Conservation (phyloP, 2,888 invertebrate genomes). For the Leptinotarsa haldemani region DNA sequence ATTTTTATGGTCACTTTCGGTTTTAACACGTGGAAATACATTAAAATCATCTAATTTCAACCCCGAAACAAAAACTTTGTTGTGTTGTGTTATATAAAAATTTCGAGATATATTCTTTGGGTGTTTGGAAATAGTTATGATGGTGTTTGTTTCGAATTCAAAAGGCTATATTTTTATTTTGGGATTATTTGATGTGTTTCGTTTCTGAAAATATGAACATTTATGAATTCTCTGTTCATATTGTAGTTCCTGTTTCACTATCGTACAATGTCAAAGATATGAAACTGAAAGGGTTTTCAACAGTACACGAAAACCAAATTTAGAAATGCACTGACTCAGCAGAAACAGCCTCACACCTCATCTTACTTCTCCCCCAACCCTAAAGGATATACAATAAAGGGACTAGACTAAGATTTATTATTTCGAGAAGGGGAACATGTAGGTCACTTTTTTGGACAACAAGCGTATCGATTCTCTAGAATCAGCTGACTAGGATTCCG, state of each 20-base stretch:
- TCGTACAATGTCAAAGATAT: not conserved
- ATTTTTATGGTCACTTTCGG: too few relatives aligned
- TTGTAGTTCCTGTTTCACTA: not conserved
- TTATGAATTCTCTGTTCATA: too few relatives aligned
- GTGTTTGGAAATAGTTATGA: too few relatives aligned
- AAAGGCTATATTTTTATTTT: too few relatives aligned
- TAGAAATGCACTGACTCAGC: slow-evolving; percentile 46
- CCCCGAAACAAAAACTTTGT: too few relatives aligned
- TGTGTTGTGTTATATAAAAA: too few relatives aligned
- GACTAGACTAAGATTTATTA: slow-evolving; percentile 52
- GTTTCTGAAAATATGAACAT: too few relatives aligned
- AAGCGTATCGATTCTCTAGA: slow-evolving; percentile 47
- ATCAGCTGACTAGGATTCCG: slow-evolving; percentile 46
- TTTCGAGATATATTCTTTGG: too few relatives aligned
- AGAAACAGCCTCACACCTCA: slow-evolving; percentile 47
- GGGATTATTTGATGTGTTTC: too few relatives aligned
- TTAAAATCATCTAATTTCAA: too few relatives aligned
- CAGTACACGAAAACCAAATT: slow-evolving; percentile 16
- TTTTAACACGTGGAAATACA: too few relatives aligned
- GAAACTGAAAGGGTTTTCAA: slow-evolving; percentile 15
- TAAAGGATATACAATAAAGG: slow-evolving; percentile 41
- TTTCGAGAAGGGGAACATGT: slow-evolving; percentile 52
- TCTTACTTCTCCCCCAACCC: slow-evolving; percentile 43
- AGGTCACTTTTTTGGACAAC: slow-evolving; percentile 53
- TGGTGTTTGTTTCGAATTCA: too few relatives aligned